Percentiles rank a stretch among this genome's conserved stretches.
phyloP scores from a whole-genome alignment of 2,888 invertebrate genomes.

The Boloria euphrosyne region DNA sequence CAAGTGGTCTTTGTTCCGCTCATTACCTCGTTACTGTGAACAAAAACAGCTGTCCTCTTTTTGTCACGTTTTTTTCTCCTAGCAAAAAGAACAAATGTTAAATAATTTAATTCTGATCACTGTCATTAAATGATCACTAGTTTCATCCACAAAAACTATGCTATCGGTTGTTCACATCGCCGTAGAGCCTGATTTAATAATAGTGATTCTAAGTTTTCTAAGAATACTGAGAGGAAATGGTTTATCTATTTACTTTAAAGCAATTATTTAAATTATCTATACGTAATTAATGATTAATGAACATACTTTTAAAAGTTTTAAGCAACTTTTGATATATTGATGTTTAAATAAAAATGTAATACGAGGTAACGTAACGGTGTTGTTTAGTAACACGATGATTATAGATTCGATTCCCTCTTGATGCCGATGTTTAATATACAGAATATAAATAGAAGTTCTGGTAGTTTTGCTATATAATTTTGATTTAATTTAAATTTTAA shows the following conservation, averaged over 20 bases:
- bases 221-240: conserved; percentile 12
- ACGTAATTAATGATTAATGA: conserved; percentile 13
- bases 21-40: conserved; percentile 30
- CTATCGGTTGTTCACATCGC: conserved; percentile 23
- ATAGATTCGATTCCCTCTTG: not conserved
- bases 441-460: too few relatives aligned
- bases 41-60: conserved; percentile 28
- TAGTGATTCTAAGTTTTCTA: conserved; percentile 8
- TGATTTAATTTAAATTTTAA: too few relatives aligned
- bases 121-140: conserved; percentile 34
- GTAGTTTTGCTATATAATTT: too few relatives aligned
- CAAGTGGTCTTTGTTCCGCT: conserved; percentile 22
- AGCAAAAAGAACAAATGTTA: conserved; percentile 26
- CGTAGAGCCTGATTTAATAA: conserved; percentile 7
- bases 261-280: conserved; percentile 11
- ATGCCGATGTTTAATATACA: not conserved
- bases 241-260: conserved; percentile 20
- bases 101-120: conserved; percentile 31
- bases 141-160: conserved; percentile 27
- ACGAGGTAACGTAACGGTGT: not conserved
- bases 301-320: not conserved
- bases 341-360: not conserved
- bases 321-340: not conserved
- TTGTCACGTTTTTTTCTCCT: conserved; percentile 23
- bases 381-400: not conserved